Conservation (phyloP, 2,113 vertebrate genomes). For the Alligator sinensis region DNA sequence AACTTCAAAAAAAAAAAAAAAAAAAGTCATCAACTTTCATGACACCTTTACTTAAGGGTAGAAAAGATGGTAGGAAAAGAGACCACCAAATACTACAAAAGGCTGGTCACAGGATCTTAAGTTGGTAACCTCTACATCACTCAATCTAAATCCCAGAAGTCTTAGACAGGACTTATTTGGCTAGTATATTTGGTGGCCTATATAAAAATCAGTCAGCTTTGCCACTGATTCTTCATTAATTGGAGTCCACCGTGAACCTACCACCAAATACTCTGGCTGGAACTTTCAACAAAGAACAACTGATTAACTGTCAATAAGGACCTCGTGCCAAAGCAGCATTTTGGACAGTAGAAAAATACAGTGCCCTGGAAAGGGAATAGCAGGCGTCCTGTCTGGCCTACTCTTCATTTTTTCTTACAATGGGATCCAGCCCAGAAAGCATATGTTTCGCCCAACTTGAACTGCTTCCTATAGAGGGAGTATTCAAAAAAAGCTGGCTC, state of each 20-base stretch:
- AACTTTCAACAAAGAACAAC: neutral
- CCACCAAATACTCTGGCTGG: neutral
- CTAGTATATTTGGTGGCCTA: neutral
- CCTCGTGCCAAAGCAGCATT: neutral
- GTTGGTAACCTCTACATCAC: neutral
- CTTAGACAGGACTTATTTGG: neutral
- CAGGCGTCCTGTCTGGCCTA: neutral
- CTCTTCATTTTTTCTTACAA: neutral
- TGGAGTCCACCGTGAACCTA: neutral
- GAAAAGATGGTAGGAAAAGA: neutral
- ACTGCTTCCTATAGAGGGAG: fast-evolving
- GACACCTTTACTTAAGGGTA: neutral
- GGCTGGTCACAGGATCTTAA: neutral
- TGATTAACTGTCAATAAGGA: neutral
- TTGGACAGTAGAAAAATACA: neutral
- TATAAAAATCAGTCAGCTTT: neutral
- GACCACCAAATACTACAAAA: neutral
- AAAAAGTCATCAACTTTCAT: neutral
- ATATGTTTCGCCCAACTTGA: neutral
- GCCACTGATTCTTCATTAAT: neutral
- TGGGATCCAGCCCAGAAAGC: neutral
- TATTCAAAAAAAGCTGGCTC: neutral
- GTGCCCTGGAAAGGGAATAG: neutral
- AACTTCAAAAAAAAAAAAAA: neutral
- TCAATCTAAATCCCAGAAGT: neutral